Percentiles rank a stretch among this genome's conserved stretches.
Evolutionary conservation across 1,140 invertebrate species (phyloP).

Genomic region (Rhopalosiphum padi): DNA sequence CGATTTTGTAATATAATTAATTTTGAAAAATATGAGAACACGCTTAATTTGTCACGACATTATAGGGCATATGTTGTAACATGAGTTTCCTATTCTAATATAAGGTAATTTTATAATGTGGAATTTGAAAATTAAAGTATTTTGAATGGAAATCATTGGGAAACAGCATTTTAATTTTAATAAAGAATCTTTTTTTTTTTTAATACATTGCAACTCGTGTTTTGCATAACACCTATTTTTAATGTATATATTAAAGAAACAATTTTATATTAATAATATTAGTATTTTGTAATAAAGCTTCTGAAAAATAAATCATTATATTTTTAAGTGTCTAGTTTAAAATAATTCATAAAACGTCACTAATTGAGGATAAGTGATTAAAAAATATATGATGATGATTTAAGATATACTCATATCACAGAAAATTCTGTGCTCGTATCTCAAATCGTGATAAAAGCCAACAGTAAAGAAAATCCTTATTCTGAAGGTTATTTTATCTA

Average conservation of each 20-base stretch:
- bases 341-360: not conserved
- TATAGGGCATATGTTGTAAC: not conserved
- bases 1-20: conserved; percentile 33
- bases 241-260: conserved; percentile 11
- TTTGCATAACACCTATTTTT: not conserved
- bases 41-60: not conserved
- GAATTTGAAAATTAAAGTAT: not conserved
- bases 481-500: no score
- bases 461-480: no score
- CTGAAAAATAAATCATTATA: not conserved
- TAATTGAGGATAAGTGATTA: not conserved
- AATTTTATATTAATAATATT: conserved; percentile 28
- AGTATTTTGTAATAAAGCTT: conserved; percentile 24
- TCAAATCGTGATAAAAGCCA: no score
- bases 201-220: not conserved
- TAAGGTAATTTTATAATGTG: not conserved
- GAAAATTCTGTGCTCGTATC: no score
- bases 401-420: no score
- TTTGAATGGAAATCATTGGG: not conserved
- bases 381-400: no score
- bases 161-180: not conserved
- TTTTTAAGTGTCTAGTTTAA: not conserved
- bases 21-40: not conserved
- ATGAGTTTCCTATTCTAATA: not conserved
- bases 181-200: not conserved